A percentile compares a stretch with the other conserved stretches of the same genome.
These are phyloP conservation scores for Mnemiopsis leidyi DNA, from an alignment of 37 sponge, comb jelly and placozoan species.

Conservation along the genomic window DNA sequence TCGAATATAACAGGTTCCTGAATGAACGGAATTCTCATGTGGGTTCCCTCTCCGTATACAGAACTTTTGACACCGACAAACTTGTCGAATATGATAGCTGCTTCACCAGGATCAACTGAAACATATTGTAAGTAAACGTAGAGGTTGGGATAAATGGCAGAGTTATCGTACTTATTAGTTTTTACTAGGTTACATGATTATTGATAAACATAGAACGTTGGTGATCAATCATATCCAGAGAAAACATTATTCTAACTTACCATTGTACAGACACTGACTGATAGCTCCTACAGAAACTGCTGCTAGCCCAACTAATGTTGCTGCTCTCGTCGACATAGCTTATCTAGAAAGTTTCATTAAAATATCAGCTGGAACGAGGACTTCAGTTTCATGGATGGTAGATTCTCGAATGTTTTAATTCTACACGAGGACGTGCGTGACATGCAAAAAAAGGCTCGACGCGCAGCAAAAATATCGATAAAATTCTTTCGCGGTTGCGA, in stretches of 20 bases:
- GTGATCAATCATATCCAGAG: not conserved
- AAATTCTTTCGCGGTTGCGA: not conserved
- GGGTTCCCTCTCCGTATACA: slow-evolving; percentile 92
- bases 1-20: slow-evolving; percentile 90
- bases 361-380: not conserved
- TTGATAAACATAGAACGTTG: no score
- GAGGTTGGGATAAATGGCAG: no score
- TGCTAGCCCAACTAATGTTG: not conserved
- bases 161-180: no score
- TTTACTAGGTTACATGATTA: no score
- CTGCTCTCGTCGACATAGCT: not conserved
- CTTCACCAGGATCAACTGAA: slow-evolving; percentile 91
- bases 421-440: not conserved
- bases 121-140: no score
- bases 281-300: slow-evolving; percentile 1
- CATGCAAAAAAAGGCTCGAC: not conserved
- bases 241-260: not conserved
- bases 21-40: slow-evolving; percentile 86
- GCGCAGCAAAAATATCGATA: not conserved
- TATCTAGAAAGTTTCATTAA: not conserved
- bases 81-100: slow-evolving; percentile 91
- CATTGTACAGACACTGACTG: slow-evolving; percentile 24
- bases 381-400: not conserved
- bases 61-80: slow-evolving; percentile 79
- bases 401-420: not conserved